Conservation (phyloP, 2,888 invertebrate genomes). For the Fragum sueziense region DNA sequence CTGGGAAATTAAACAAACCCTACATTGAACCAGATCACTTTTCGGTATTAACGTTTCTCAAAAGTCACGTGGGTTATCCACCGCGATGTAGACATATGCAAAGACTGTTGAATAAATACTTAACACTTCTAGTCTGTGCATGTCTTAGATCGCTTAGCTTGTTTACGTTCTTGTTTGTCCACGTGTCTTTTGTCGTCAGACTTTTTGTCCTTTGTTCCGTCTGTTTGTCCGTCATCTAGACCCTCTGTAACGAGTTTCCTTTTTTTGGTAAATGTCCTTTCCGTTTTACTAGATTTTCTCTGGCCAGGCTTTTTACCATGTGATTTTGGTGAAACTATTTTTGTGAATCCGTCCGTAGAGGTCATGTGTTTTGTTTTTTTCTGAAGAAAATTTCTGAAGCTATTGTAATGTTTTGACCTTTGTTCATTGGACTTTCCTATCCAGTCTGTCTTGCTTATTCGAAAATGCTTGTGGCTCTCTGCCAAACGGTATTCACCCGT, state of each 20-base stretch:
- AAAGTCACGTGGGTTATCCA: no score
- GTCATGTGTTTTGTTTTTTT: conserved; percentile 25
- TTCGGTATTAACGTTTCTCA: no score
- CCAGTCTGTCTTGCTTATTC: conserved; percentile 25
- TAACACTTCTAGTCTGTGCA: no score
- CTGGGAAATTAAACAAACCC: no score
- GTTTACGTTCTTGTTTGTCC: no score
- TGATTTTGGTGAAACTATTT: conserved; percentile 31
- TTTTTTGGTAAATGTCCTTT: not conserved
- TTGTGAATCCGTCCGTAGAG: not conserved
- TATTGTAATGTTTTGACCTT: not conserved
- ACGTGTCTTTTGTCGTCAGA: no score
- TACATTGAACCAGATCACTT: no score
- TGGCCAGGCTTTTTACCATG: conserved; percentile 41
- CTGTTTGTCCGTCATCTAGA: not conserved
- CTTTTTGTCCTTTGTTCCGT: not conserved
- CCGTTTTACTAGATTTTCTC: conserved; percentile 19
- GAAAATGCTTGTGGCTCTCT: conserved; percentile 12
- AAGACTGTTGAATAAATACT: no score
- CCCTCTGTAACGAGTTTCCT: not conserved
- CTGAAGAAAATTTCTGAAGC: conserved; percentile 20
- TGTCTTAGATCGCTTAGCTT: no score
- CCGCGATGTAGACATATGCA: no score
- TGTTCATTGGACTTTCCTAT: conserved; percentile 30
- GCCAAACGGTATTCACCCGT: conserved; percentile 25